Base-by-base conservation (phyloP, 2,888 invertebrate species). In the Acrobasis repandana region DNA sequence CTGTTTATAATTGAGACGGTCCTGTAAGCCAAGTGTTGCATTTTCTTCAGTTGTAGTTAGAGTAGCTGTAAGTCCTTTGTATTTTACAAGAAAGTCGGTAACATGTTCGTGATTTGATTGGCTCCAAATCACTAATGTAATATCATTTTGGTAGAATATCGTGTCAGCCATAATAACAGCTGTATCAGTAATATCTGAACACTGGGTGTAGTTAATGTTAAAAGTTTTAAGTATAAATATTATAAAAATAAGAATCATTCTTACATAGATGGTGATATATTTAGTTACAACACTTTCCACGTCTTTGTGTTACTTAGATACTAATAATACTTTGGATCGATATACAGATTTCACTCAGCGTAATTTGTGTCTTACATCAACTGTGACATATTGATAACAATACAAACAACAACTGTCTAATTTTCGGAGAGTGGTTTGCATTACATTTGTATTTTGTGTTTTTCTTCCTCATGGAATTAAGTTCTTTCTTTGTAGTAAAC, bases 1-100 rank as follows among this genome's bases (percentile, higher is more conserved):
- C 34, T 58, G 58, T 49, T 48, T 49, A 16, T 49, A 58, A 10
- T 49, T 49, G 5, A 58, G 56, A 33, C 33, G 10, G 4, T 48
- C 36, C 49, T 47, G 20, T 50, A 50, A 5, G 2, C 5, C 14
- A 36, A 36, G 52, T 16, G 16, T n/a, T 1, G 5, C 16, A 8
- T 16, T 48, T 28, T 47, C 16, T 9, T 36, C 36, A 11, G 18
- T n/a, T 33, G 16, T 10, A n/a, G 18, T 38, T 36, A 5, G 20
- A 15, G 47, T 16, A 2, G 58, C 50, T 14, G 20, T 38, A 2
- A 38, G 34, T 18, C 58, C 58, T 5, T 49, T 11, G 38, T 49
- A 58, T 36, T 49, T 58, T 16, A 3, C 9, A 18, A 58, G 33
- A 48, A 49, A 58, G 1, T 18, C 18, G 1, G 49, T 58, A 6